Conservation (phyloP, 1,140 invertebrate species). For the Nixonia krombeini region DNA sequence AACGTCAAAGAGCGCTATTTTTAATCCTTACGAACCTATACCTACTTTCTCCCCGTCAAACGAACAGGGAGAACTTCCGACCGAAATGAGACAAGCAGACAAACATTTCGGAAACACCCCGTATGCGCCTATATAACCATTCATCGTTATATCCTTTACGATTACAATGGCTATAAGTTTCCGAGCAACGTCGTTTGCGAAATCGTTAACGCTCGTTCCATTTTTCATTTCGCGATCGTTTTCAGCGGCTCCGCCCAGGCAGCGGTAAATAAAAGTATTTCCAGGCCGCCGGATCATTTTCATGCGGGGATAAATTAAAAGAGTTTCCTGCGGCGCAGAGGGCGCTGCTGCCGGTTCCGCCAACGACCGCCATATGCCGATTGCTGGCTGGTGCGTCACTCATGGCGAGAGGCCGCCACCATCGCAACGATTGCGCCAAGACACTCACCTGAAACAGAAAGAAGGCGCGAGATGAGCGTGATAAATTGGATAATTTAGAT, state of each 20-base stretch:
- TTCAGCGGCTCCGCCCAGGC: slow-evolving; percentile 4
- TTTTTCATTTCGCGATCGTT: slow-evolving; percentile 41
- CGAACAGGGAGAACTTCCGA: no score
- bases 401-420: no score
- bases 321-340: no score
- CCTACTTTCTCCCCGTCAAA: no score
- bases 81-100: no score
- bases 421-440: slow-evolving; percentile 23
- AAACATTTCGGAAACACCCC: slow-evolving; percentile 15
- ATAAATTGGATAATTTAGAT: slow-evolving; percentile 41
- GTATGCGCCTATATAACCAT: slow-evolving; percentile 17
- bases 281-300: slow-evolving; percentile 15
- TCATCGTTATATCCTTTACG: slow-evolving; percentile 49
- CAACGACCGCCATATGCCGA: no score
- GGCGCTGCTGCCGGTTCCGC: no score
- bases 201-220: slow-evolving; percentile 46
- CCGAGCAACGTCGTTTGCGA: slow-evolving; percentile 28
- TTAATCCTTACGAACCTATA: no score
- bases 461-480: slow-evolving; percentile 28
- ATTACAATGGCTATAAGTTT: slow-evolving; percentile 49
- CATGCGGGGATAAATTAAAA: no score
- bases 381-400: no score
- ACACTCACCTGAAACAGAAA: slow-evolving; percentile 60
- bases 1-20: no score
- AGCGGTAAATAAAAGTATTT: slow-evolving; percentile 27